Conservation (phyloP, 2,113 vertebrate genomes). For the Pimephales promelas region DNA sequence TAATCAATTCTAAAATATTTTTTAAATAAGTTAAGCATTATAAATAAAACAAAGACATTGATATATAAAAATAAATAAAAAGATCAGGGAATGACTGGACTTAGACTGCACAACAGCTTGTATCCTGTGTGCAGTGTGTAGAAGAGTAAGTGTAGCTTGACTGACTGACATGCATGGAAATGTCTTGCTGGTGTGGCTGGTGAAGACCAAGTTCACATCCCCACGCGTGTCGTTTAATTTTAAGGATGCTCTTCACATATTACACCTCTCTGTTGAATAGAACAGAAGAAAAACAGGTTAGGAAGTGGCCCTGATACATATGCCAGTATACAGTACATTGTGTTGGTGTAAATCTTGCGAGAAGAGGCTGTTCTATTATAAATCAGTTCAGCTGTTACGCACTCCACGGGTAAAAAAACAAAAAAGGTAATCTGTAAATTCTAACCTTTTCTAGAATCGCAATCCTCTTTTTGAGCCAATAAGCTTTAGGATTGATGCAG, state of each 20-base stretch:
- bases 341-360: neutral
- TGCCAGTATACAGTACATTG: neutral
- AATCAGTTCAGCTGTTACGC: neutral
- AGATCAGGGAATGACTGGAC: neutral
- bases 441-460: neutral
- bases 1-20: neutral
- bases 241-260: neutral
- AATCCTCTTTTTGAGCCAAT: neutral
- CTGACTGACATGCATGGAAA: neutral
- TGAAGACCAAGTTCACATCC: neutral
- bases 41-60: neutral
- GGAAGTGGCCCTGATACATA: neutral
- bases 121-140: no score
- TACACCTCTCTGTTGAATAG: neutral
- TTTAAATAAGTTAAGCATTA: neutral
- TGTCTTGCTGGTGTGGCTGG: neutral
- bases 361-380: neutral
- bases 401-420: neutral
- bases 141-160: neutral
- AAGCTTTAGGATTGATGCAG: neutral
- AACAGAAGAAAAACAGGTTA: neutral
- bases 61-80: neutral
- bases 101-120: constrained; percentile 3
- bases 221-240: neutral
- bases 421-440: neutral